Percentiles rank a stretch among this genome's conserved stretches.
phyloP scores from a whole-genome alignment of 2,113 vertebrate species.

The Eulemur macaco region DNA sequence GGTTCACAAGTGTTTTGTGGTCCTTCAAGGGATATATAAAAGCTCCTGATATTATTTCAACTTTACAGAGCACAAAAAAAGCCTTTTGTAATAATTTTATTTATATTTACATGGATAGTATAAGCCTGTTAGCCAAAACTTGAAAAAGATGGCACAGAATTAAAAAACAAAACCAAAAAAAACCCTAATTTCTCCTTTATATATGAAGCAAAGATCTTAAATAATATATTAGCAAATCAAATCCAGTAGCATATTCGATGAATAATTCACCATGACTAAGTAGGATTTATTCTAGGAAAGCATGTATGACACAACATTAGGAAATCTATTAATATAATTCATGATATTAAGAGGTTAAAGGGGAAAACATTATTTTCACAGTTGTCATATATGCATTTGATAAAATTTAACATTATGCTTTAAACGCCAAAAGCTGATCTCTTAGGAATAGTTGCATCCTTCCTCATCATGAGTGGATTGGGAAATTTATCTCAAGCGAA shows the following conservation, averaged over 20 bases:
- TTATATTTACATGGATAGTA: background rate
- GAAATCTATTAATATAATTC: constrained; percentile 37
- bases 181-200: constrained; percentile 6
- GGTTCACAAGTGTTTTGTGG: background rate
- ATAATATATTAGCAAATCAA: constrained; percentile 59
- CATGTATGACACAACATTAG: background rate
- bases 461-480: background rate
- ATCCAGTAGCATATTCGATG: constrained; percentile 38
- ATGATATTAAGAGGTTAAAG: constrained; percentile 36
- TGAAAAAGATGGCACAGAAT: background rate
- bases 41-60: background rate
- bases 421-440: background rate
- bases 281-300: constrained; percentile 48
- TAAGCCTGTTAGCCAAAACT: background rate
- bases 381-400: background rate
- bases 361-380: constrained; percentile 20
- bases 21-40: constrained; percentile 12
- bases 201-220: constrained; percentile 49
- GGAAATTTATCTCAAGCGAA: background rate
- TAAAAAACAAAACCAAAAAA: background rate
- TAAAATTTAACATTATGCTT: background rate
- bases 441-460: background rate
- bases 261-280: constrained; percentile 60
- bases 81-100: background rate
- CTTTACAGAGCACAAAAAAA: background rate